Base-by-base conservation (phyloP, 2,888 invertebrate genomes). In the Agrotis ipsilon region DNA sequence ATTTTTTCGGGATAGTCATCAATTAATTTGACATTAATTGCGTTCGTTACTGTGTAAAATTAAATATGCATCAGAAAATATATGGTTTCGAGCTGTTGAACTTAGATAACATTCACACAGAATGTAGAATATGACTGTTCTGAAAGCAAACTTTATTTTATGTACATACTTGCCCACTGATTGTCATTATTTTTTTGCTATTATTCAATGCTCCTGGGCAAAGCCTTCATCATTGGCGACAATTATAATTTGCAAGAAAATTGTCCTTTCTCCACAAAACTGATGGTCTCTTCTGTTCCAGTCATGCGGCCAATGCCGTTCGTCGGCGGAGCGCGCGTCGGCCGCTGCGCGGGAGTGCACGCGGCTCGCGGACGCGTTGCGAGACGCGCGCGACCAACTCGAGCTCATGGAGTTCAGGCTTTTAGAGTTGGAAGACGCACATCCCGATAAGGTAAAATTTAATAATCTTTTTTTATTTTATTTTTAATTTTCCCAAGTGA, bases 391-490 rank as follows among this genome's bases (percentile, higher is more conserved):
- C 84, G 98, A 98, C 91, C 98, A 98, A 91, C 97, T 98, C 91
- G 98, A 98, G 92, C 96, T 98, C 81, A 96, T 98, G 90, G 98
- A 98, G 95, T 98, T 98, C 96, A 96, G 98, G 61, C 96, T 98
- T 83, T 94, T 98, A 82, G 98, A 98, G 93, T 94, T 98, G 84
- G 98, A 98, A 91, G 98, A 97, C 91, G 96, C 96, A 75, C 92
- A 93, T 83, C 97, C 97, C 73, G 96, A 96, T 85, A 96, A 96
- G 95, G 96, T 95, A 80, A 14, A 9, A 46, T 54, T 6, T 9
- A 39, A 2, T 16, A 46, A 45, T 27, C 39, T 9, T 9, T 24
- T 19, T 49, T 24, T 43, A 19, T 52, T 51, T 27, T 13, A 11
- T 27, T 11, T 39, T 14, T 1, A 11, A 0, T 11, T 18, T 16